Percentiles rank a stretch among this genome's conserved stretches.
Evolutionary conservation across 2,888 invertebrate species (phyloP).

Genomic region (Microchrysa polita): DNA sequence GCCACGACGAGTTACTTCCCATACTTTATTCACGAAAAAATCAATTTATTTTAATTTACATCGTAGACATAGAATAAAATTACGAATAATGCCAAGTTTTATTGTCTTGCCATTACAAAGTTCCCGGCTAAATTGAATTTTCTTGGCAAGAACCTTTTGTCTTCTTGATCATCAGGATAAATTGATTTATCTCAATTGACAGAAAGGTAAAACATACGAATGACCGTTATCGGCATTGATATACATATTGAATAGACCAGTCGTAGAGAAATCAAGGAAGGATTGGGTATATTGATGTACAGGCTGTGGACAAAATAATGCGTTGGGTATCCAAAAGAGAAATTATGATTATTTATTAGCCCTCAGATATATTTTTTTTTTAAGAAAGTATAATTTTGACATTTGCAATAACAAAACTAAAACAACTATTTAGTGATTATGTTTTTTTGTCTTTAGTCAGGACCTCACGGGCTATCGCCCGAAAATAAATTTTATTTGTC

Average conservation of each 20-base stretch:
- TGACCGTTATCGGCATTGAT: not conserved
- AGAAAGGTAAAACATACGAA: slow-evolving; percentile 5
- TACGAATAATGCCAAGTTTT: slow-evolving; percentile 17
- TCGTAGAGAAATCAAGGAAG: too few relatives aligned
- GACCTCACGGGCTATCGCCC: too few relatives aligned
- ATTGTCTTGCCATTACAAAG: slow-evolving; percentile 43
- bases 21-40: slow-evolving; percentile 13
- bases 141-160: slow-evolving; percentile 37
- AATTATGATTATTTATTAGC: too few relatives aligned
- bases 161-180: slow-evolving; percentile 28
- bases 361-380: too few relatives aligned
- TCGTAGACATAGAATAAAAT: slow-evolving; percentile 9
- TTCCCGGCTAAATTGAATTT: slow-evolving; percentile 40
- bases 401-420: too few relatives aligned
- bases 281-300: not conserved
- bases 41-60: slow-evolving; percentile 42
- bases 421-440: too few relatives aligned
- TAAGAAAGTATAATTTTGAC: too few relatives aligned
- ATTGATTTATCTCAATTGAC: slow-evolving; percentile 40
- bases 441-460: too few relatives aligned
- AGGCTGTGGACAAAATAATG: not conserved
- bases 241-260: not conserved
- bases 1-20: too few relatives aligned
- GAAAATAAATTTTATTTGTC: too few relatives aligned
- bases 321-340: too few relatives aligned